Evolutionary conservation across 2,797 vertebrate species (phyloP), one percentile per base, ranked within the genome.

Genomic region (Gymnothorax javanicus): DNA sequence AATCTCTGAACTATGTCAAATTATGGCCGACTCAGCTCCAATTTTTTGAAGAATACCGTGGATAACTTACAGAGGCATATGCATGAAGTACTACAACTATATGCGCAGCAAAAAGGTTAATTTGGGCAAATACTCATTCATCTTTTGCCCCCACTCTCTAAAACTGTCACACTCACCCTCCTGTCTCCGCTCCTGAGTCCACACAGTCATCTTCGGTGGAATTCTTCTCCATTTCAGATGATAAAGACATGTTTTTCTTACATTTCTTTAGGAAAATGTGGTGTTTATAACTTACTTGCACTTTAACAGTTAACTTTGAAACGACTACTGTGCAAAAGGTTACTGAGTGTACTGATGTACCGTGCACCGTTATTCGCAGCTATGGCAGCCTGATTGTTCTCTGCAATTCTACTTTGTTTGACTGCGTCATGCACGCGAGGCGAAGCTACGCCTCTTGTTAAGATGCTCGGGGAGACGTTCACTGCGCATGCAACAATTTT

Each of bases 151-250:
- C 15, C 33, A 2, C 33, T 57, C 57, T n/a, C 27, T 43, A 43
- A 43, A 33, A 23, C n/a, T 15, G 27, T 17, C 13, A 23, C 23
- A 87, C 97, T 96, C 93, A 98, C 97, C 97, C 97, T 91, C 94
- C 97, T 9, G 97, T 97, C 92, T 98, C 97, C 7, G 97, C 97
- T 94, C 97, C 97, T 3, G 97, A 98, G 91, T 98, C 97, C 92
- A 95, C 96, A 91, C 96, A 97, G 87, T 97, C 97, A 89, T 98
- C 97, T 84, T 97, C 96, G 25, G 90, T 87, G 0, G 88, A 89
- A 84, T 20, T 90, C 87, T 93, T 95, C 90, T 96, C 92, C 95
- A 96, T 96, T 87, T 94, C 93, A 92, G 0, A 79, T 59, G 57
- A n/a, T 15, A 77, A 86, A 75, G 23, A 12, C 50, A 52, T 57